Evolutionary conservation across 2,113 vertebrate species (phyloP), one percentile per base, ranked within the genome.

Genomic region (Crotalus horridus): DNA sequence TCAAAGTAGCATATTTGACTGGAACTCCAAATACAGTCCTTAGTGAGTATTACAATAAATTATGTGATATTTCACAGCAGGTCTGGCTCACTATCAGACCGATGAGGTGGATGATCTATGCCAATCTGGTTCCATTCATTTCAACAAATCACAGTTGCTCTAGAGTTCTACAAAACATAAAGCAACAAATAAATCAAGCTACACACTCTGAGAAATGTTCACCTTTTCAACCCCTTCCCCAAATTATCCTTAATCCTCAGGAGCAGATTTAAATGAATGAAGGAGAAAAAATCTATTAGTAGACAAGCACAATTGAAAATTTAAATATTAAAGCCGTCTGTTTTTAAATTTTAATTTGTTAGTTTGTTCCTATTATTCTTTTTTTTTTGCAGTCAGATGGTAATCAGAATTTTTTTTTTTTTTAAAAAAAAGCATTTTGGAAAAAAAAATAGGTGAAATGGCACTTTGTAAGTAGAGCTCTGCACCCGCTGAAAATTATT

Each of bases 1-100:
- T 91, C 96, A 95, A 93, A 43, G 96, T 95, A 97, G 97, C 97
- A 96, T 96, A 95, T 89, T 94, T 95, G 96, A 97, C 96, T 96
- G 96, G 61, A 95, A 95, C 92, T 93, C 92, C 58, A 96, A 96
- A 86, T 46, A 48, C 95, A 93, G 93, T 96, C 93, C 94, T 92
- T 91, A 95, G 55, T 15, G 39, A 85, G 15, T 85, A 20, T 81
- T 81, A 81, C 74, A 43, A 43, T 39, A 88, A 46, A 51, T 69
- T 29, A 85, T 51, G 69, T 33, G 90, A 89, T 33, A 93, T 91
- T 93, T 92, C 54, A 8, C 12, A 69, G 96, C 94, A 94, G 64
- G 93, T 91, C 10, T 89, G 90, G 61, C 43, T 94, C 91, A 23
- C 11, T 96, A 93, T 95, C 86, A 93, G 29, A 89, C 93, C 94